Conservation (phyloP, 2,797 vertebrate genomes). For the Monodelphis domestica region DNA sequence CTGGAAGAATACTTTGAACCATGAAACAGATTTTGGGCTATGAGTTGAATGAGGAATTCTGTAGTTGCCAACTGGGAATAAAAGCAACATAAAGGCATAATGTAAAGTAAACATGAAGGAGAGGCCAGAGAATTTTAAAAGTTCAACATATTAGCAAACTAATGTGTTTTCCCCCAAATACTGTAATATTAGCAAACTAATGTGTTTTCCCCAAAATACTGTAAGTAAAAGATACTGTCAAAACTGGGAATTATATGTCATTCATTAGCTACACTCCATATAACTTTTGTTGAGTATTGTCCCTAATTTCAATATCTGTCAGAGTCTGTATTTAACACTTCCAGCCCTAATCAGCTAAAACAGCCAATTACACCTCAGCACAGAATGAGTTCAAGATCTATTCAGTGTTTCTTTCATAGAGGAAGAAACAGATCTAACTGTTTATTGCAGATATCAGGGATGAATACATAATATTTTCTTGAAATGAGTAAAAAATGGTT, state of each 20-base stretch:
- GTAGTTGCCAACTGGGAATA: neutral
- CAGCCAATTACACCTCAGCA: conserved; percentile 59
- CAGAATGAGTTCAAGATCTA: conserved; percentile 50
- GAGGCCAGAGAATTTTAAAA: neutral
- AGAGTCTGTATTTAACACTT: conserved; percentile 70
- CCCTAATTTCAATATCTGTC: conserved; percentile 62
- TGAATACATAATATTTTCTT: conserved; percentile 36
- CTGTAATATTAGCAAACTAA: neutral
- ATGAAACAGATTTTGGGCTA: neutral
- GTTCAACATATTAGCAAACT: neutral
- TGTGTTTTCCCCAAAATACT: neutral
- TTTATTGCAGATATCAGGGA: conserved; percentile 46
- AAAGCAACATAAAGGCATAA: neutral
- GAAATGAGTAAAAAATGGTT: conserved; percentile 12
- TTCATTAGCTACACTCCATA: conserved; percentile 67
- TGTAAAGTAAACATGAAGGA: neutral
- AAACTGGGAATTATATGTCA: conserved; percentile 31
- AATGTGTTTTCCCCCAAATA: neutral
- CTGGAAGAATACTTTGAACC: neutral
- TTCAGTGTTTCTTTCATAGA: conserved; percentile 22
- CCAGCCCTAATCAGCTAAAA: conserved; percentile 66
- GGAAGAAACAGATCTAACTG: conserved; percentile 7
- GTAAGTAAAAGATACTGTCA: conserved; percentile 44
- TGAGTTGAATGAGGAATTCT: conserved; percentile 20
- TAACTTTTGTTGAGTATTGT: conserved; percentile 43